Percentiles rank a stretch among this genome's conserved stretches.
Conservation (phyloP, 2,797 vertebrate genomes). For the Jordanella pulchra region DNA sequence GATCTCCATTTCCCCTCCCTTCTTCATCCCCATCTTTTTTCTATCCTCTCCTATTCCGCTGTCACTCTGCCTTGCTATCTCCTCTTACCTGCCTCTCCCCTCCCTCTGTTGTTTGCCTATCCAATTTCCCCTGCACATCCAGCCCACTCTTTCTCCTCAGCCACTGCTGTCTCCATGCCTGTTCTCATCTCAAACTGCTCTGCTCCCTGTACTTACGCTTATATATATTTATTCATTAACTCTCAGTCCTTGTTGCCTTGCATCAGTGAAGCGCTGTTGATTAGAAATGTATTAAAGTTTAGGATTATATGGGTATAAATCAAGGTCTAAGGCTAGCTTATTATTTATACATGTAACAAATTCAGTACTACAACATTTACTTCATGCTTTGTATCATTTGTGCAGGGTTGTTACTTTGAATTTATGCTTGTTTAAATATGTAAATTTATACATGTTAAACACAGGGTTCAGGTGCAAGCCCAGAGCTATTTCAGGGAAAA, state of each 20-base stretch:
- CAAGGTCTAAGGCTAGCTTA: background rate
- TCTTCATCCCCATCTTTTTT: conserved; percentile 39
- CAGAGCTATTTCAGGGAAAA: conserved; percentile 54
- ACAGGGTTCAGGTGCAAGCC: conserved; percentile 73
- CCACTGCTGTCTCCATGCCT: conserved; percentile 42
- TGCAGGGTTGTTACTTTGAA: conserved; percentile 24
- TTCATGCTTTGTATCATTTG: conserved; percentile 7
- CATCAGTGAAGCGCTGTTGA: conserved; percentile 32
- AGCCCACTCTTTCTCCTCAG: conserved; percentile 33
- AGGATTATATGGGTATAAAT: conserved; percentile 12
- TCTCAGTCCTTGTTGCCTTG: conserved; percentile 19
- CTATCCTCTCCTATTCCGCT: conserved; percentile 39
- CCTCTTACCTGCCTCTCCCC: conserved; percentile 47
- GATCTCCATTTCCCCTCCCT: conserved; percentile 42
- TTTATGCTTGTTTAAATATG: conserved; percentile 39
- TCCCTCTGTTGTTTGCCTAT: conserved; percentile 61
- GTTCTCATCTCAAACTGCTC: conserved; percentile 39
- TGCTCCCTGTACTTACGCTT: conserved; percentile 27
- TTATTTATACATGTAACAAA: background rate
- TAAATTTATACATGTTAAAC: conserved; percentile 43
- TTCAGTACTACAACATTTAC: background rate
- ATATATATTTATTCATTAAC: conserved; percentile 3
- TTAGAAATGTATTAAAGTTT: conserved; percentile 18
- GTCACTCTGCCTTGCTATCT: conserved; percentile 55
- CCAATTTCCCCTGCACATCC: conserved; percentile 61